Evolutionary conservation across 2,113 vertebrate genomes (phyloP), one percentile per base, ranked within the genome.

Genomic region (Panurus biarmicus): DNA sequence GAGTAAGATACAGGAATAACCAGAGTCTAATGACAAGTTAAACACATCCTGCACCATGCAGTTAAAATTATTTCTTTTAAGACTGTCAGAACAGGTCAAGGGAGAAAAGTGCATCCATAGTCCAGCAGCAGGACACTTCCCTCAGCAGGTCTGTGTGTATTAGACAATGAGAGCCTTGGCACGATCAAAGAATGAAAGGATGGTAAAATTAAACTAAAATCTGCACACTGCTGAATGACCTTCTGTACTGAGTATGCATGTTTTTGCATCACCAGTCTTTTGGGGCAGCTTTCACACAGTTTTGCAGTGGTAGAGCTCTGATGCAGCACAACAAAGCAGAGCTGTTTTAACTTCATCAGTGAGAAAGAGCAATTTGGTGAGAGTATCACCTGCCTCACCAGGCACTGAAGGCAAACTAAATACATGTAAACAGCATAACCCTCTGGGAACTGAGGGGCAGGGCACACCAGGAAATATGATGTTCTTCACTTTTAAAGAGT

Each of bases 351-450:
- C 8, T 15, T 28, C 22, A 45, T 10, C 73, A 10, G 4, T 10
- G 22, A 40, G 48, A 53, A 66, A 57, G 45, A 48, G 19, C 15
- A 26, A 12, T 31, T 29, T 36, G 36, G 21, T 0, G 2, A 76
- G 72, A 76, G 10, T n/a, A 26, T 60, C 42, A 14, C 29, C 23
- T 5, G 2, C 13, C 8, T 4, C 51, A 23, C 9, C 48, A 26
- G 47, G 60, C 24, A 9, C 4, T 5, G 29, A 2, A n/a, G 62
- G 53, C 29, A 53, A 69, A 19, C 28, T 16, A 42, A 38, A 19
- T n/a, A 29, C 1, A 1, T 5, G 26, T 4, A 1, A 3, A 25
- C 23, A 45, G 42, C 35, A 48, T 26, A 42, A 51, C 2, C 6
- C 28, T 22, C 51, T 24, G 28, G 25, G 38, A 87, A 65, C 25